Base-by-base conservation (phyloP, 1,140 invertebrate species). In the Sesamia nonagrioides region DNA sequence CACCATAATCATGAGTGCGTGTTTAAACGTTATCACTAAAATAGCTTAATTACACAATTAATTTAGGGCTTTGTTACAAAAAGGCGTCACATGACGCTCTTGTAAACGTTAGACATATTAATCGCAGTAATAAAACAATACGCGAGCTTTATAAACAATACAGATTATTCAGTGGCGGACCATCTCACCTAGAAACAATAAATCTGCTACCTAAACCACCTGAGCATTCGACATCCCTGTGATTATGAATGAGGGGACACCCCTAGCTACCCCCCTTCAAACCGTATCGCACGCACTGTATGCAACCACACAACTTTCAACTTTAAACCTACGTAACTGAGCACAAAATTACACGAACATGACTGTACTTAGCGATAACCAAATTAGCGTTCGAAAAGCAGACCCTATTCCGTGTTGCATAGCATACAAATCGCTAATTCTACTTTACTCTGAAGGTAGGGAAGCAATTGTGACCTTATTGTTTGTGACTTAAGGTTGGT, bases 141-240 rank as follows among this genome's bases (percentile, higher is more conserved):
- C 69, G 50, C 77, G 72, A 74, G 68, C 61, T 82, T 82, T 81
- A 86, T 79, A 82, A 88, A 88, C 84, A 88, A 84, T 82, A 84
- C 84, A 88, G 86, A 92, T 89, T 89, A 90, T 85, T 86, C 82
- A 82, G 80, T 73, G 72, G 78, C 61, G 82, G 79, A 77, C 84
- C 82, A 83, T 87, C 82, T 89, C 84, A 88, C 88, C 86, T 88
- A 82, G 78, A 77, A 77, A 84, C 87, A 75, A 90, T 92, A 93
- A 93, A 93, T 93, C 91, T 91, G 86, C 86, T 86, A 86, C 86
- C 86, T 86, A 85, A 90, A 90, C 87, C 92, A 93, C 91, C 90
- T 92, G 91, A 89, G 91, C 87, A 86, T 91, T 90, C 88, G 87
- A 91, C 87, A 84, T 86, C 83, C 86, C 88, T 77, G 85, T 88